Evolutionary conservation across 2,888 invertebrate genomes (phyloP), one percentile per base, ranked within the genome.

Genomic region (Caenorhabditis sp.): DNA sequence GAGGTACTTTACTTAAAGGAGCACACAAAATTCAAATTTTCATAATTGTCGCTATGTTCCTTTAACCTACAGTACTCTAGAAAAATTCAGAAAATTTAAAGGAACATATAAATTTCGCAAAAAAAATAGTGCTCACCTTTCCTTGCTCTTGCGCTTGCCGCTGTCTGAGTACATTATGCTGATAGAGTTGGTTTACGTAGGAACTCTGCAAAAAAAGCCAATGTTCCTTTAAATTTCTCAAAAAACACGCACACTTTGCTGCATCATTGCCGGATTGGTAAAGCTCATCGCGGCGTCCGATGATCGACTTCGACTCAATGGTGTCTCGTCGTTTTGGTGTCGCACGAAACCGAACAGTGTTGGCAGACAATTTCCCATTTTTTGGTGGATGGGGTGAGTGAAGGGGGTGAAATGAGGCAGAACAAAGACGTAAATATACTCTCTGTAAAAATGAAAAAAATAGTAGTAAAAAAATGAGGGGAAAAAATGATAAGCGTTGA

Each of bases 131-230:
- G 19, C 58, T 54, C 36, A 71, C 77, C 31, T 78, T 76, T 54
- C 63, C 74, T 26, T 78, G 77, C 19, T 71, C 68, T 51, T 70
- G 69, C 21, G 75, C 77, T 17, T 67, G 68, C 31, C 78, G 54
- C 54, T 77, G 80, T 53, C 78, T 64, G 53, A 74, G 69, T 62
- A 78, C 62, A 60, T 80, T 78, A 58, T 76, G 76, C 60, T 73
- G 79, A 57, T 86, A 87, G 55, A 86, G 77, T 62, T 86, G 82
- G 68, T 86, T 87, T 17, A 86, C 86, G 69, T 86, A 86, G 21
- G 86, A 78, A 64, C 86, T 86, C 86, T 86, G 75, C n/a, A 84
- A 76, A 57, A n/a, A 53, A 8, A 5, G 23, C 23, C 8, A 23
- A 26, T 37, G 24, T 51, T 27, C 62, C 19, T 64, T 23, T 26